Percentiles rank a stretch among this genome's conserved stretches.
These are phyloP conservation scores for Beroe forskalii DNA, from an alignment of 37 sponge, comb jelly and placozoan genomes.

Conservation along the genomic window DNA sequence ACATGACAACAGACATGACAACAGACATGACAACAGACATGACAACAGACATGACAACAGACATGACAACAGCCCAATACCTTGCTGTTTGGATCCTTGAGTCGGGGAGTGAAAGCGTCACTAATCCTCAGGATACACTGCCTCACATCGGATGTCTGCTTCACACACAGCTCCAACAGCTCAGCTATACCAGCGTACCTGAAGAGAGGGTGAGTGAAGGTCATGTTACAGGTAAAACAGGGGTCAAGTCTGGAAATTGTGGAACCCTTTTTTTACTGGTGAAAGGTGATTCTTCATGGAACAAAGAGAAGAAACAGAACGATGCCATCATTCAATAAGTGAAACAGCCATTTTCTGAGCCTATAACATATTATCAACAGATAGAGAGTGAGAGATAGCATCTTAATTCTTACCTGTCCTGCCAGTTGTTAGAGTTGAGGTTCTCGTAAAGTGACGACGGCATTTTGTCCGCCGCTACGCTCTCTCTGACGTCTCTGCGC, in stretches of 20 bases:
- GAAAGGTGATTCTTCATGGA: too few species aligned
- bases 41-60: too few species aligned
- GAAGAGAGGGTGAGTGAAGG: too few species aligned
- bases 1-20: too few species aligned
- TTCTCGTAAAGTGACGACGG: slow-evolving; percentile 33
- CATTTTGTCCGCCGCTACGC: slow-evolving; percentile 11
- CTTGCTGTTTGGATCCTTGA: slow-evolving; percentile 64
- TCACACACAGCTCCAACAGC: background rate
- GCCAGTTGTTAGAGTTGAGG: slow-evolving; percentile 61
- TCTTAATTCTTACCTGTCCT: slow-evolving; percentile 10
- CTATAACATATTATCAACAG: too few species aligned
- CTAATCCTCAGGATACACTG: slow-evolving; percentile 42
- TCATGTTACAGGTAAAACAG: too few species aligned
- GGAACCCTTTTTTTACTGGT: too few species aligned
- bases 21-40: too few species aligned
- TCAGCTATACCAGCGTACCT: slow-evolving; percentile 56
- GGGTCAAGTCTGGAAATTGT: too few species aligned
- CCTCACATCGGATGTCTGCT: slow-evolving; percentile 18
- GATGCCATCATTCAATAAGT: background rate
- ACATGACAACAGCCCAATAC: too few species aligned
- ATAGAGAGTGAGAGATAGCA: too few species aligned
- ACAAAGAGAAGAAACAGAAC: background rate
- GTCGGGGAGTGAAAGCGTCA: slow-evolving; percentile 56
- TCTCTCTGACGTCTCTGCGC: slow-evolving; percentile 41
- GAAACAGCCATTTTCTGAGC: too few species aligned